These are phyloP conservation scores for Cynopterus brachyotis DNA, from an alignment of 2,113 vertebrate species.

Conservation along the genomic window DNA sequence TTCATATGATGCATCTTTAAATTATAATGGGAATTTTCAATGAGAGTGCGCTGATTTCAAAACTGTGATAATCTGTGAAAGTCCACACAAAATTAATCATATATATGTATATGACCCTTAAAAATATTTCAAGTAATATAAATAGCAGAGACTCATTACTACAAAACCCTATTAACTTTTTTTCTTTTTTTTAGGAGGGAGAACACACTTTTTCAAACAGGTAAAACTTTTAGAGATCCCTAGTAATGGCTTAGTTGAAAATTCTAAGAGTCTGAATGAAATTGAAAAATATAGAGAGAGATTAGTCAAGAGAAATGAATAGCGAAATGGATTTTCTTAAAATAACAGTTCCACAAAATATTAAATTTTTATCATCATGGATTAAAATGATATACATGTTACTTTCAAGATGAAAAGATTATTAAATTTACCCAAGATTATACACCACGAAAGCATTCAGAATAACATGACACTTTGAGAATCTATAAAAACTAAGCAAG, in stretches of 20 bases:
- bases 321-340: background rate
- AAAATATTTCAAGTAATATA: background rate
- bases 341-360: background rate
- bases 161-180: background rate
- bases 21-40: background rate
- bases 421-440: background rate
- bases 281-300: too few relatives aligned
- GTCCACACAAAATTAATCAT: background rate
- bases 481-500: background rate
- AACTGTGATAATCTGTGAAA: background rate
- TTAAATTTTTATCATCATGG: background rate
- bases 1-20: background rate
- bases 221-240: background rate
- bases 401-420: background rate
- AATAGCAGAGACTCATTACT: background rate
- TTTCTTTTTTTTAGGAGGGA: background rate
- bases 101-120: background rate
- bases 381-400: background rate
- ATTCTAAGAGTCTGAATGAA: background rate
- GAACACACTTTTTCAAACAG: background rate
- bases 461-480: background rate
- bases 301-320: background rate
- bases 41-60: background rate
- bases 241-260: background rate
- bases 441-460: background rate